Evolutionary conservation across 2,113 vertebrate species (phyloP).

Genomic region (Ardeotis arabs): DNA sequence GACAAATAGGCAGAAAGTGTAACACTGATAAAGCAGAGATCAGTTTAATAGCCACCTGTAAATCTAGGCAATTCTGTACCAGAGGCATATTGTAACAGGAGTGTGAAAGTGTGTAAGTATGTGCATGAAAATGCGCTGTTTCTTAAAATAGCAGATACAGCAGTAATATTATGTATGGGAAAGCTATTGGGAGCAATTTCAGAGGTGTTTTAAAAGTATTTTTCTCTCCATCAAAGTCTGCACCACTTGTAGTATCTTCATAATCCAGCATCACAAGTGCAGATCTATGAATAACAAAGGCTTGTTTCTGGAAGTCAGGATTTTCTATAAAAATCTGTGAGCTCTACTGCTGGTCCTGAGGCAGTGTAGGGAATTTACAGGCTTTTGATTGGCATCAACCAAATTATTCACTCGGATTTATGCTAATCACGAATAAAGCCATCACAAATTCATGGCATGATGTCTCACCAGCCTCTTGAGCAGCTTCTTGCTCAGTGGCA

Average conservation of each 20-base stretch:
- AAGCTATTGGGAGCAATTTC: constrained; percentile 18
- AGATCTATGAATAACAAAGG: neutral
- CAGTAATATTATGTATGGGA: neutral
- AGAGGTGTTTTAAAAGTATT: constrained; percentile 39
- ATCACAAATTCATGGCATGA: neutral
- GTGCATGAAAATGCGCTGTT: constrained; percentile 8
- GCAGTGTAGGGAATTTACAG: neutral
- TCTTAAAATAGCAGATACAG: constrained; percentile 47
- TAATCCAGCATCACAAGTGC: neutral
- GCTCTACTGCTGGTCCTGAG: neutral
- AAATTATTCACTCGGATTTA: neutral
- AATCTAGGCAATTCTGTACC: constrained; percentile 42
- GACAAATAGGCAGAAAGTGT: constrained; percentile 60
- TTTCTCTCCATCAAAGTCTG: neutral
- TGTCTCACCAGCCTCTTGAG: neutral
- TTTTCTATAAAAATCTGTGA: neutral
- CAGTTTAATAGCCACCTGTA: constrained; percentile 55
- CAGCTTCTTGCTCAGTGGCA: neutral
- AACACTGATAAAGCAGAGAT: constrained; percentile 48
- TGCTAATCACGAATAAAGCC: neutral
- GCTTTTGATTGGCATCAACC: neutral
- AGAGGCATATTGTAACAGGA: neutral
- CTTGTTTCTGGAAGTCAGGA: neutral
- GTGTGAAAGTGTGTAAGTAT: neutral
- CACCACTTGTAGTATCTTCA: neutral